Evolutionary conservation across 1,140 invertebrate species (phyloP).

Genomic region (Antheraea pernyi): DNA sequence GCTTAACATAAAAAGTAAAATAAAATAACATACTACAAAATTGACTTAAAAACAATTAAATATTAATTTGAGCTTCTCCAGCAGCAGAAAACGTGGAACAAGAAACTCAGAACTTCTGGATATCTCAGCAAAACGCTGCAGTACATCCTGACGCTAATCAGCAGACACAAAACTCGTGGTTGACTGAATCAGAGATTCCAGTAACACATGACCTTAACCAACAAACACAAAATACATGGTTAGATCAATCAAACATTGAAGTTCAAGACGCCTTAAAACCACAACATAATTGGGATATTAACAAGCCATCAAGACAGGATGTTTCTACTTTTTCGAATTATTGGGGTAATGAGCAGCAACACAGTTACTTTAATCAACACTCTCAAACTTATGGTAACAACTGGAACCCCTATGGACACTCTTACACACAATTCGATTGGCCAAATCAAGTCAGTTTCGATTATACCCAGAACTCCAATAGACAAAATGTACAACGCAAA

Average conservation of each 20-base stretch:
- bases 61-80: constrained; percentile 1
- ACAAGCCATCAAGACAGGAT: neutral
- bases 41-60: neutral
- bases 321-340: too few species aligned
- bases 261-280: neutral
- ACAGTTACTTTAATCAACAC: neutral
- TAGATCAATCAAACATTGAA: neutral
- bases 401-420: neutral
- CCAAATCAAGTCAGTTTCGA: neutral
- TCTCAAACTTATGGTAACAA: neutral
- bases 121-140: too few species aligned
- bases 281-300: neutral
- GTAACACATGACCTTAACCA: constrained; percentile 8
- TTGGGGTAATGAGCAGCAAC: neutral
- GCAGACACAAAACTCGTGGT: constrained; percentile 17
- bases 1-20: too few species aligned
- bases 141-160: constrained; percentile 8
- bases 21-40: neutral
- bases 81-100: constrained; percentile 9
- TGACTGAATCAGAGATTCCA: neutral
- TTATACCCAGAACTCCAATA: neutral
- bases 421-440: neutral
- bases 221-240: constrained; percentile 14
- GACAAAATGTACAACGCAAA: constrained; percentile 11
- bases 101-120: constrained; percentile 16